A percentile compares a stretch with the other conserved stretches of the same genome.
phyloP scores from a whole-genome alignment of 1,140 invertebrate species.

The Diorhabda elongata region DNA sequence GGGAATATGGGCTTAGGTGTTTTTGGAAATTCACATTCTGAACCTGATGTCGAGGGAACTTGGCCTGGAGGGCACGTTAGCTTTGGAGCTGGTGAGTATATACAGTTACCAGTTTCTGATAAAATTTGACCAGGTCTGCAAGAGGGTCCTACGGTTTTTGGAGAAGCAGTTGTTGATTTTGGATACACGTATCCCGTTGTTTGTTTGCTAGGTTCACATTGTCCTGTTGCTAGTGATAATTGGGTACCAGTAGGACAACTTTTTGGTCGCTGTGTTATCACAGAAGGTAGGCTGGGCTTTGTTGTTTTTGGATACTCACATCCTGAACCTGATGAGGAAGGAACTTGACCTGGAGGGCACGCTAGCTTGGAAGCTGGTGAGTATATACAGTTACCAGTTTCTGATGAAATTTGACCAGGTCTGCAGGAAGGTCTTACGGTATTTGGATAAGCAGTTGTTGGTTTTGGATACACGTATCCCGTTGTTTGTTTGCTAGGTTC shows the following conservation, averaged over 20 bases:
- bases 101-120: neutral
- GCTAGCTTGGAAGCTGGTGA: neutral
- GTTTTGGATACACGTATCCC: no score
- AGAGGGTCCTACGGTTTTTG: neutral
- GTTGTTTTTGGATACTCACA: slow-evolving; percentile 9
- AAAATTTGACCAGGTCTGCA: neutral
- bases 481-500: no score
- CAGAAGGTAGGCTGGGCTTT: neutral
- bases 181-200: neutral
- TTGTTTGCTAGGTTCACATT: neutral
- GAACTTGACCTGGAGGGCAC: no score
- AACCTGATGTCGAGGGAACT: neutral
- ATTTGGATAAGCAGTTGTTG: neutral
- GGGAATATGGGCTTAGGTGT: neutral
- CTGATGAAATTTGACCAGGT: slow-evolving; percentile 1
- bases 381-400: slow-evolving; percentile 2
- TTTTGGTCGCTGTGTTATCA: neutral
- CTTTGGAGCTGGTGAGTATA: neutral
- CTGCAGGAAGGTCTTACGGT: neutral
- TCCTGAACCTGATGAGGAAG: slow-evolving; percentile 3
- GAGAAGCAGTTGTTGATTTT: neutral
- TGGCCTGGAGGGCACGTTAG: neutral
- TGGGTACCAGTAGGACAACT: neutral
- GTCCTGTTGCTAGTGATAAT: neutral
- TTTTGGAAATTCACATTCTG: slow-evolving; percentile 10